A percentile compares a stretch with the other conserved stretches of the same genome.
Evolutionary conservation across 2,888 invertebrate genomes (phyloP).

Genomic region (Macrophya annulata): DNA sequence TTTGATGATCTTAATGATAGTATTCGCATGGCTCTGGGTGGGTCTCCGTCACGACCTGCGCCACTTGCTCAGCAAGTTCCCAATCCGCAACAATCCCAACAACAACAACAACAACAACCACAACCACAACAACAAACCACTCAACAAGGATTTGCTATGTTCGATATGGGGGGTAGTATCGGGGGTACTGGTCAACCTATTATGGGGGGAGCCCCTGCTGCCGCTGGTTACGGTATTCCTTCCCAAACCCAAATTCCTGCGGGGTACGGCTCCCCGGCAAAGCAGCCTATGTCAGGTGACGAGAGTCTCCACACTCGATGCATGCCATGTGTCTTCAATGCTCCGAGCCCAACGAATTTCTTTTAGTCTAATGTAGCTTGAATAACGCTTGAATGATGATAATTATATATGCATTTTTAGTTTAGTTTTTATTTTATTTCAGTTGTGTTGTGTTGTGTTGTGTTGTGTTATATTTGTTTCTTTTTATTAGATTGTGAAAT

Average conservation of each 20-base stretch:
- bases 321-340: constrained; percentile 65
- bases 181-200: constrained; percentile 68
- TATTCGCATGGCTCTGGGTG: constrained; percentile 86
- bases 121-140: constrained; percentile 39
- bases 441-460: constrained; percentile 1
- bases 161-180: constrained; percentile 69
- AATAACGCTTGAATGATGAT: constrained; percentile 53
- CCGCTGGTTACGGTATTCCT: constrained; percentile 71
- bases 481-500: not conserved
- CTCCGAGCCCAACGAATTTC: constrained; percentile 58
- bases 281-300: constrained; percentile 81
- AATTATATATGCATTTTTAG: constrained; percentile 10
- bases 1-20: constrained; percentile 87
- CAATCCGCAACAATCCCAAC: constrained; percentile 68
- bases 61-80: constrained; percentile 69
- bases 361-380: constrained; percentile 35
- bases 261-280: constrained; percentile 80
- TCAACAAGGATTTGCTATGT: constrained; percentile 70
- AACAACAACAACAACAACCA: constrained; percentile 57
- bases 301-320: constrained; percentile 74
- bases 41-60: constrained; percentile 81
- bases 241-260: constrained; percentile 75
- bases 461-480: not conserved
- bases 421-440: constrained; percentile 38
- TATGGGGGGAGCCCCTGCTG: constrained; percentile 68